These are phyloP conservation scores for Lagodon rhomboides DNA, from an alignment of 2,797 vertebrate genomes.

Conservation along the genomic window DNA sequence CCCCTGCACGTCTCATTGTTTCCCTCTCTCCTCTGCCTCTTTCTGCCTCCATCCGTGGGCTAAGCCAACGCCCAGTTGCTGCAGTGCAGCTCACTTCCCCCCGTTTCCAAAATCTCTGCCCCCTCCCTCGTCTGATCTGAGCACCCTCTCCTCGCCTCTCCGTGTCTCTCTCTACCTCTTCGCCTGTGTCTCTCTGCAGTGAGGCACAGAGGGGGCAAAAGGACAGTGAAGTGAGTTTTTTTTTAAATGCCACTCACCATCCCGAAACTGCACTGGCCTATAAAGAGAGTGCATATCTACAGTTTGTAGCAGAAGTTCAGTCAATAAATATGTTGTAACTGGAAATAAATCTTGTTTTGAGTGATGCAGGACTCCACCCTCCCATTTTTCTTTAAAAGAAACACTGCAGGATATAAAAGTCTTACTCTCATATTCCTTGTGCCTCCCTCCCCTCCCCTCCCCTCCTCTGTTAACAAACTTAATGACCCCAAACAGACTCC, in stretches of 20 bases:
- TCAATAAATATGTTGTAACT: neutral
- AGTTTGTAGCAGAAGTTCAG: neutral
- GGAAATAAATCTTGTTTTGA: neutral
- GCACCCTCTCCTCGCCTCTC: conserved; percentile 33
- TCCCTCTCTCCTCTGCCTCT: conserved; percentile 36
- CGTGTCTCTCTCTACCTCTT: conserved; percentile 14
- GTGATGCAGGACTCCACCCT: neutral
- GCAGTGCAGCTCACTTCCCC: conserved; percentile 81
- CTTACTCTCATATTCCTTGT: neutral
- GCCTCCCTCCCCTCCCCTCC: neutral
- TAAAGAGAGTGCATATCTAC: neutral
- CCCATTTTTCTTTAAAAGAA: neutral
- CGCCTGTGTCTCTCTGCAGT: conserved; percentile 67
- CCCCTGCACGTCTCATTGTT: conserved; percentile 10
- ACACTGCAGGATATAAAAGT: conserved; percentile 34
- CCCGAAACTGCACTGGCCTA: conserved; percentile 33
- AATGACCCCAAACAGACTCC: conserved; percentile 33
- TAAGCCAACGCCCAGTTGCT: conserved; percentile 84
- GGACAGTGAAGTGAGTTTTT: conserved; percentile 29
- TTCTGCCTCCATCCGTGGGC: conserved; percentile 44
- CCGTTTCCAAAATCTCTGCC: conserved; percentile 50
- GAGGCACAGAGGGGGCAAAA: conserved; percentile 43
- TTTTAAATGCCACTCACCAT: conserved; percentile 9
- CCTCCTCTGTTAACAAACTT: conserved; percentile 22
- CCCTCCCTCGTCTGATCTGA: conserved; percentile 58